A percentile compares a stretch with the other conserved stretches of the same genome.
Evolutionary conservation across 1,140 invertebrate species (phyloP).

Genomic region (Drosophila varians): DNA sequence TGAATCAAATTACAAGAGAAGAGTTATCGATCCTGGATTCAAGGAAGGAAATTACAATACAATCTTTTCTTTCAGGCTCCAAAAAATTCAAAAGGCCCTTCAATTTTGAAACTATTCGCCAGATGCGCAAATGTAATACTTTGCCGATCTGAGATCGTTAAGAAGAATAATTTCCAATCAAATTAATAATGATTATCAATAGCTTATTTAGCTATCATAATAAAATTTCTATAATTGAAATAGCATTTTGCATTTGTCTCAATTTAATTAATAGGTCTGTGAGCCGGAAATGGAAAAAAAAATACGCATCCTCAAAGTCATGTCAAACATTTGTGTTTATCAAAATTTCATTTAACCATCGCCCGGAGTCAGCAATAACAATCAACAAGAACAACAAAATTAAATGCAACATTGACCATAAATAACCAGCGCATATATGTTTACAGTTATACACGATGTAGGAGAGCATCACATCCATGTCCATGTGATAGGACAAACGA

Average conservation of each 20-base stretch:
- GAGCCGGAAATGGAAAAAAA: slow-evolving; percentile 12
- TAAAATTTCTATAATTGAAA: slow-evolving; percentile 57
- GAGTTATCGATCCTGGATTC: no score
- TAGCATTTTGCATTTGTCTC: slow-evolving; percentile 22
- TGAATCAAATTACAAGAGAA: no score
- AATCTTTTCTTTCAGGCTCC: no score
- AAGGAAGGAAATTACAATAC: no score
- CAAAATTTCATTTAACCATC: slow-evolving; percentile 68
- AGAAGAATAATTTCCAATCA: slow-evolving; percentile 50
- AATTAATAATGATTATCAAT: no score
- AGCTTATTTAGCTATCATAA: no score
- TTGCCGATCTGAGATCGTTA: no score
- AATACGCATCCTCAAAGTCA: slow-evolving; percentile 51
- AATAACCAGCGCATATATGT: slow-evolving; percentile 30
- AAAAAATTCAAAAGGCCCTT: no score
- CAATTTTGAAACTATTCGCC: no score
- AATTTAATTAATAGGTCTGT: slow-evolving; percentile 34
- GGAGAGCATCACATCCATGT: slow-evolving; percentile 3
- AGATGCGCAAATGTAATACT: no score
- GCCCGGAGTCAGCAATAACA: slow-evolving; percentile 55
- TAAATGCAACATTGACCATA: slow-evolving; percentile 26
- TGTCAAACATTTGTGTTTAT: slow-evolving; percentile 67
- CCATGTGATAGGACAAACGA: slow-evolving; percentile 27
- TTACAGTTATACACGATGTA: slow-evolving; percentile 33
- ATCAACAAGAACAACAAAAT: slow-evolving; percentile 42